A percentile compares a stretch with the other conserved stretches of the same genome.
These are phyloP conservation scores for Drosophila saltans DNA, from an alignment of 1,140 invertebrate species.

Conservation along the genomic window DNA sequence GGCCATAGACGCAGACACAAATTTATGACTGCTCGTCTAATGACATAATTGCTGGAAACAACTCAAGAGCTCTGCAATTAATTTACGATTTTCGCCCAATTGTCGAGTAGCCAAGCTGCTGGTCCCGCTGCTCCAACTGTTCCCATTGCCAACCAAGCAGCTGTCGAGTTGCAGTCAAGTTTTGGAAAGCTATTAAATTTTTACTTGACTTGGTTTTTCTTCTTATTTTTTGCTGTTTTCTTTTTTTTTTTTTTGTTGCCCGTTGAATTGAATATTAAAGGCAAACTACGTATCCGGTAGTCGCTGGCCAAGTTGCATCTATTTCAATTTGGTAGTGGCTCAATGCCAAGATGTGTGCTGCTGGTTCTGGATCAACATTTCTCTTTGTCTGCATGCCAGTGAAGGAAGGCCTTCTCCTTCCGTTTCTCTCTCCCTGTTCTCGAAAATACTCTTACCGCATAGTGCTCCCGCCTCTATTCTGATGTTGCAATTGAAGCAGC, in stretches of 20 bases:
- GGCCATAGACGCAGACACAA: slow-evolving; percentile 21
- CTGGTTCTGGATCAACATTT: slow-evolving; percentile 67
- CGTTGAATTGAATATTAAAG: slow-evolving; percentile 69
- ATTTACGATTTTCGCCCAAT: slow-evolving; percentile 53
- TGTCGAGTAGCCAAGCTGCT: slow-evolving; percentile 22
- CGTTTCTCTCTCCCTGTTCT: background rate
- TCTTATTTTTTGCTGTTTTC: slow-evolving; percentile 23
- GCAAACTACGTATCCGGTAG: slow-evolving; percentile 21
- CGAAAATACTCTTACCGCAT: slow-evolving; percentile 44
- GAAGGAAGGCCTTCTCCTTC: slow-evolving; percentile 19
- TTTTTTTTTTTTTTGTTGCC: slow-evolving; percentile 50
- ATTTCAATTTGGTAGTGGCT: slow-evolving; percentile 65
- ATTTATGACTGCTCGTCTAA: slow-evolving; percentile 63
- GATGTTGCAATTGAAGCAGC: slow-evolving; percentile 31
- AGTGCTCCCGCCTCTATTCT: slow-evolving; percentile 8
- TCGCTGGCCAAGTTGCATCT: slow-evolving; percentile 44
- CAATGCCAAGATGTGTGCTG: slow-evolving; percentile 60
- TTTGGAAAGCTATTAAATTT: slow-evolving; percentile 68
- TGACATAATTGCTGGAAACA: slow-evolving; percentile 64
- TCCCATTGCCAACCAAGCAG: slow-evolving; percentile 8
- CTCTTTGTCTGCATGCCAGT: slow-evolving; percentile 69
- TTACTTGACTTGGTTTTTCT: slow-evolving; percentile 52
- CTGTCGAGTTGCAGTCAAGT: slow-evolving; percentile 59
- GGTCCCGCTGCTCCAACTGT: slow-evolving; percentile 9
- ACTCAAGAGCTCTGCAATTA: slow-evolving; percentile 55